Evolutionary conservation across 2,113 vertebrate species (phyloP).

Genomic region (Sprattus sprattus): DNA sequence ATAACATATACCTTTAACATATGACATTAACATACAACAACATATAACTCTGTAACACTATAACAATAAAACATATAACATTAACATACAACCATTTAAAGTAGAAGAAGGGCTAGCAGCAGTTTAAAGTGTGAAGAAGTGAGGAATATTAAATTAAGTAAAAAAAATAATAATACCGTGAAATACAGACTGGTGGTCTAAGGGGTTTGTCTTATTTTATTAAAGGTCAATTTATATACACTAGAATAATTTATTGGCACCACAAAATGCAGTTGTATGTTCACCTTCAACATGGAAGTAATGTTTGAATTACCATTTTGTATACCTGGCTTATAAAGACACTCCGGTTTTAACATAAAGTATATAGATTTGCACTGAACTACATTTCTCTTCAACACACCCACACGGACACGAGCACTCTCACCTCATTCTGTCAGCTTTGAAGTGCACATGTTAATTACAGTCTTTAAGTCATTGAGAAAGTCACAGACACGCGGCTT

Average conservation of each 20-base stretch:
- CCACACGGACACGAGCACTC: neutral
- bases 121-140: too few species aligned
- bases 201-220: too few species aligned
- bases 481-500: conserved; percentile 37
- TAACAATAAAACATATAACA: too few species aligned
- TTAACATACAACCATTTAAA: too few species aligned
- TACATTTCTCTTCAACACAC: neutral
- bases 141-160: too few species aligned
- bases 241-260: neutral
- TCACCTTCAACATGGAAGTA: neutral
- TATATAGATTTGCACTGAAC: neutral
- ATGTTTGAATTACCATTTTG: neutral
- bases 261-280: neutral
- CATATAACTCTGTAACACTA: too few species aligned
- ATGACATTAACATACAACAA: too few species aligned
- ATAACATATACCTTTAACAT: too few species aligned
- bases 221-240: neutral
- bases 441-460: conserved; percentile 42
- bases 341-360: neutral
- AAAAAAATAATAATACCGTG: too few species aligned
- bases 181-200: too few species aligned
- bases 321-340: neutral
- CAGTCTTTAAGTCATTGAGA: conserved; percentile 45
- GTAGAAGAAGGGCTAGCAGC: too few species aligned
- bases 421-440: neutral